These are phyloP conservation scores for Crocuta crocuta DNA, from an alignment of 2,113 vertebrate species.

Conservation along the genomic window DNA sequence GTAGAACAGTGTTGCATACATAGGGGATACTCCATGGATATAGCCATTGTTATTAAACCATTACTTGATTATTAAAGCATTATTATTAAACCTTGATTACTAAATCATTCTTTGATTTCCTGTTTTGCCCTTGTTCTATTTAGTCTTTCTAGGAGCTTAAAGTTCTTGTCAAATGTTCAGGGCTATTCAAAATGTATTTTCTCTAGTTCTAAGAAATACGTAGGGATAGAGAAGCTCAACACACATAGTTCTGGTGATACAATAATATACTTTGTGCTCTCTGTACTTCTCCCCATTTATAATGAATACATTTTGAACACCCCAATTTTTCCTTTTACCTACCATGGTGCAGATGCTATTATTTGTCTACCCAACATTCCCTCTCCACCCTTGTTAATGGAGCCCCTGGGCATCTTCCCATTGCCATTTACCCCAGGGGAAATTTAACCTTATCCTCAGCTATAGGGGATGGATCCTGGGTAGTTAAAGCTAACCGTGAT, in stretches of 20 bases:
- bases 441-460: background rate
- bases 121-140: constrained; percentile 1
- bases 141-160: constrained; percentile 53
- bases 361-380: background rate
- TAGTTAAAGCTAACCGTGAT: background rate
- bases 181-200: constrained; percentile 22
- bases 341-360: background rate
- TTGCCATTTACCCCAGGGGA: background rate
- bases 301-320: background rate
- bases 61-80: constrained; percentile 25
- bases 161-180: constrained; percentile 3
- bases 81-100: background rate
- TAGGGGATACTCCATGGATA: constrained; percentile 18
- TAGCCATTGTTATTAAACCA: constrained; percentile 2
- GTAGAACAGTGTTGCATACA: constrained; percentile 7
- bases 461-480: background rate
- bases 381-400: background rate
- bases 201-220: background rate
- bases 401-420: background rate
- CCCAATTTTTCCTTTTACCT: background rate
- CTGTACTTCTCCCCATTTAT: background rate
- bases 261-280: background rate
- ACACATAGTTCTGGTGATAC: background rate
- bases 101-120: constrained; percentile 54
- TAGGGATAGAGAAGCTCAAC: background rate